Evolutionary conservation across 2,797 vertebrate species (phyloP).

Genomic region (Cuniculus paca): DNA sequence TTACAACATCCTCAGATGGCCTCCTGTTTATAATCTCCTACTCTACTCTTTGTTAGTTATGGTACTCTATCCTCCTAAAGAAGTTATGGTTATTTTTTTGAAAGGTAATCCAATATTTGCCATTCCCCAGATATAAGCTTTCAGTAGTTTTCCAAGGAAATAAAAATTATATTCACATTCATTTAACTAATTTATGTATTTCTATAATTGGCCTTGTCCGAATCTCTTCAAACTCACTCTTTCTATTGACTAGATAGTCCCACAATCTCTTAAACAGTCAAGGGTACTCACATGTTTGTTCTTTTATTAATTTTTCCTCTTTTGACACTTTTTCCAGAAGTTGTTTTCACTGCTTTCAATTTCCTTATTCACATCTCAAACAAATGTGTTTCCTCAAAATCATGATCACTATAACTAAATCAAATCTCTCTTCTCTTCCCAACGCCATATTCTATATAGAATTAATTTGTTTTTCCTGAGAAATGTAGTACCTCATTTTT

Average conservation of each 20-base stretch:
- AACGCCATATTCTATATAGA: neutral
- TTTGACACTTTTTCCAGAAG: neutral
- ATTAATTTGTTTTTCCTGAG: neutral
- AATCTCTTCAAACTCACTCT: neutral
- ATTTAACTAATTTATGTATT: neutral
- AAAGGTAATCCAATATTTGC: neutral
- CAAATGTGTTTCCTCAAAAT: neutral
- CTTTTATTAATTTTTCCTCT: neutral
- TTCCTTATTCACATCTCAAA: neutral
- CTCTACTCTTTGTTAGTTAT: neutral
- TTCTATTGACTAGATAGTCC: neutral
- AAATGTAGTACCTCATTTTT: neutral
- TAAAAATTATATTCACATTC: neutral
- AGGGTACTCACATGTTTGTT: neutral
- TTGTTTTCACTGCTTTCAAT: neutral
- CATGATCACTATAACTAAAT: neutral
- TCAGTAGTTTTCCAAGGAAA: neutral
- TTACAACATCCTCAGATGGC: neutral
- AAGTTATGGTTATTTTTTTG: neutral
- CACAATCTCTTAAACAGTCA: neutral
- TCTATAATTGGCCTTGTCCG: neutral
- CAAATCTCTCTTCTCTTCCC: neutral
- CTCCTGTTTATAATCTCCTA: neutral
- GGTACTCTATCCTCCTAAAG: neutral
- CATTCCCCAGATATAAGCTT: neutral